Base-by-base conservation (phyloP, 1,140 invertebrate species). In the Grapholita molesta region DNA sequence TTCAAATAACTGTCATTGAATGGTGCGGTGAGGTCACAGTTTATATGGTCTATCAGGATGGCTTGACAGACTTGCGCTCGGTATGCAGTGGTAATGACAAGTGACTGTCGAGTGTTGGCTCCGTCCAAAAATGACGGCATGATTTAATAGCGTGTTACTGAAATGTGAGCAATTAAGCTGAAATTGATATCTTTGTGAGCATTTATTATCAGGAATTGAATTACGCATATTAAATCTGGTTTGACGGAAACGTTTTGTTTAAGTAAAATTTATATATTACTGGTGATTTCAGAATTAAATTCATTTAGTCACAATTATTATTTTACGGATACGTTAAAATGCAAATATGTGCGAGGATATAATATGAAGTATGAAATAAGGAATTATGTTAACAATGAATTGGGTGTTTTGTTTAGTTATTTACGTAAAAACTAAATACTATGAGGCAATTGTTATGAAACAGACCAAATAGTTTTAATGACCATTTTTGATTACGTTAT, bases 101-200 rank as follows among this genome's bases (percentile, higher is more conserved):
- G 32, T 18, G 32, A 24, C 64, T 65, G 64, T 35, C 64, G 25
- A 30, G 18, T 35, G 64, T 25, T 33, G 21, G n/a, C 61, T 4
- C 61, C 61, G 67, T 35, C 30, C 68, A 69, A 70, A 75, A 73
- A 38, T 35, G 33, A 65, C 64, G 55, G 55, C 55, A 28, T 61
- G 55, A 61, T 61, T 61, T 61, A 61, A 61, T 61, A 61, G 55
- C 24, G 15, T 61, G 55, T 28, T 61, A 61, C 55, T 61, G 55
- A 61, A 61, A 61, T 61, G 55, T 61, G 55, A 61, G 55, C 55
- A 61, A 61, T 61, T 61, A 61, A 61, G 55, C 55, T 61, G 55
- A 61, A 61, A 61, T 28, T 25, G 55, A 61, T 61, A 61, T 61
- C 55, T 61, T 61, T 28, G 53, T 23, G 42, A 18, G 5, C 42